A percentile compares a stretch with the other conserved stretches of the same genome.
phyloP scores from a whole-genome alignment of 1,140 invertebrate genomes.

The Dufourea novaeangliae region DNA sequence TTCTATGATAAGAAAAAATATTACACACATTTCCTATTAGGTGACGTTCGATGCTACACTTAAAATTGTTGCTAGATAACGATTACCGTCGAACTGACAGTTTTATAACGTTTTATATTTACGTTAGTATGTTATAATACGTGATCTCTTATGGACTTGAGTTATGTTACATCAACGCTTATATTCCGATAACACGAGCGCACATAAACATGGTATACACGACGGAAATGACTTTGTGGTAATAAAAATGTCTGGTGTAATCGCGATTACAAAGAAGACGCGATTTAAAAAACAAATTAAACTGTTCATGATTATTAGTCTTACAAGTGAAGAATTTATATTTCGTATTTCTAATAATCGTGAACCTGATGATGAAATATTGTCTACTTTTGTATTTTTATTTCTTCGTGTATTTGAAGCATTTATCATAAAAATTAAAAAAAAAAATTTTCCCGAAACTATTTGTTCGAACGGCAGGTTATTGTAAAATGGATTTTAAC shows the following conservation, averaged over 20 bases:
- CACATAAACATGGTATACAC: not conserved
- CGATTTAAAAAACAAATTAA: no score
- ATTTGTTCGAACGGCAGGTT: no score
- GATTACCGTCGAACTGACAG: not conserved
- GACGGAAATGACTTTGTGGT: not conserved
- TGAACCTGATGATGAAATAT: no score
- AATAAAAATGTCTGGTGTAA: not conserved
- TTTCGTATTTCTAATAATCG: no score
- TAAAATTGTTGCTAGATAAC: constrained; percentile 15
- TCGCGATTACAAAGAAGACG: not conserved
- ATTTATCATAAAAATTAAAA: no score
- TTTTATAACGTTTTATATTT: constrained; percentile 9
- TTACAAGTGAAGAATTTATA: no score
- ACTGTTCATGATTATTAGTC: no score
- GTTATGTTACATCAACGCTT: constrained; percentile 16
- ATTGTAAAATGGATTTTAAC: no score
- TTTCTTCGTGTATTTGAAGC: no score
- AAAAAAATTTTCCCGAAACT: no score
- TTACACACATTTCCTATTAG: not conserved
- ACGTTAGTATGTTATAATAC: not conserved
- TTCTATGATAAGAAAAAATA: not conserved
- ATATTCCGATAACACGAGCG: not conserved
- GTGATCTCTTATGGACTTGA: not conserved
- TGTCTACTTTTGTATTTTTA: no score
- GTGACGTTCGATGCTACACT: not conserved